phyloP scores from a whole-genome alignment of 2,888 invertebrate species.

The Emmelina monodactyla region DNA sequence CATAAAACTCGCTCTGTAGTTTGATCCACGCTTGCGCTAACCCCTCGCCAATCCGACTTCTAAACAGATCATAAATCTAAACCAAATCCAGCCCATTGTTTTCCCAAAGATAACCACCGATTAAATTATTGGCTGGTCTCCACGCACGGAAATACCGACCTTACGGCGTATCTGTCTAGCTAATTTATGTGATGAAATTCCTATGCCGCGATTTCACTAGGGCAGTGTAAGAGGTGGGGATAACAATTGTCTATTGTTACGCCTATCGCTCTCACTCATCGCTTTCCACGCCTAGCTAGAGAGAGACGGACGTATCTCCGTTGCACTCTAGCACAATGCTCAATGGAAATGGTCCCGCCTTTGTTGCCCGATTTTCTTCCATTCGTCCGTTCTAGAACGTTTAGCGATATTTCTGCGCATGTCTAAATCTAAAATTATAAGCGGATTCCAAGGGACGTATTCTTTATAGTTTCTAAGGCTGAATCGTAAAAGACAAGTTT shows the following conservation, averaged over 20 bases:
- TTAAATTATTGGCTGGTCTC: slow-evolving; percentile 50
- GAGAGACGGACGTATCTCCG: slow-evolving; percentile 23
- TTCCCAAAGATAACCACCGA: slow-evolving; percentile 54
- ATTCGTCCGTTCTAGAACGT: slow-evolving; percentile 31
- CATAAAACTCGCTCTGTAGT: too few species aligned
- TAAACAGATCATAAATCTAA: not conserved
- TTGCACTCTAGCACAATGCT: slow-evolving; percentile 40
- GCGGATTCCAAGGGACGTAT: too few species aligned
- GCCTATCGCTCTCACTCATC: slow-evolving; percentile 56
- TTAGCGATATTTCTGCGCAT: slow-evolving; percentile 21
- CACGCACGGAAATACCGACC: slow-evolving; percentile 21
- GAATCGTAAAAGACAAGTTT: too few species aligned
- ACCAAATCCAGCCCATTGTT: slow-evolving; percentile 37
- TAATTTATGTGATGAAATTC: slow-evolving; percentile 22
- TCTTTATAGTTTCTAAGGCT: too few species aligned
- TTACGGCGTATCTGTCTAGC: slow-evolving; percentile 16
- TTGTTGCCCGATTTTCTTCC: slow-evolving; percentile 46
- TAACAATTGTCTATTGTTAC: slow-evolving; percentile 65
- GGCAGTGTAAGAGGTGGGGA: slow-evolving; percentile 47
- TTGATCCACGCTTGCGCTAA: slow-evolving; percentile 1
- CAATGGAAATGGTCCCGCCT: slow-evolving; percentile 39
- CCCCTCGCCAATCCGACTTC: not conserved
- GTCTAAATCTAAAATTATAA: slow-evolving; percentile 12
- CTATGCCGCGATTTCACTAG: slow-evolving; percentile 28
- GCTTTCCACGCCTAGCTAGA: slow-evolving; percentile 42